Conservation (phyloP, 1,140 invertebrate species). For the Drosophila mauritiana region DNA sequence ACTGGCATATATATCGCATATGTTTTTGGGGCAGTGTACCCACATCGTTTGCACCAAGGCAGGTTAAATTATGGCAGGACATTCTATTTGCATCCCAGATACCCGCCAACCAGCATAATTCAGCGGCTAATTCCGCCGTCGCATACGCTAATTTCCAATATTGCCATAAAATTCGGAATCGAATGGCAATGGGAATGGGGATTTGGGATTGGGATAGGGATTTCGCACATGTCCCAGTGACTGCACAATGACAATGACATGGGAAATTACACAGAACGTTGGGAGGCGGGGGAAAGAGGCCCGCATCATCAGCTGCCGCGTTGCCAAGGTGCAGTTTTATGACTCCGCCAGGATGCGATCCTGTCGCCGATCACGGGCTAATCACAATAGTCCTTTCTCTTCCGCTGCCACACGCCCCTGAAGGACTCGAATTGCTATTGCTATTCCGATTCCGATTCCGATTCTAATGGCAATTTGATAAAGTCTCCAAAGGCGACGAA, state of each 20-base stretch:
- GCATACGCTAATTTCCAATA: slow-evolving; percentile 69
- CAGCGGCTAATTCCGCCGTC: slow-evolving; percentile 46
- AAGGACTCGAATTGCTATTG: not conserved
- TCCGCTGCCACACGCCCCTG: slow-evolving; percentile 37
- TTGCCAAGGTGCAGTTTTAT: slow-evolving; percentile 44
- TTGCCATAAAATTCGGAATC: slow-evolving; percentile 11
- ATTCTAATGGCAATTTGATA: slow-evolving; percentile 50
- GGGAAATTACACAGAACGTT: slow-evolving; percentile 3
- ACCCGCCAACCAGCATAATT: slow-evolving; percentile 58
- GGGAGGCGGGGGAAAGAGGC: not conserved
- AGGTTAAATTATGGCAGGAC: slow-evolving; percentile 10
- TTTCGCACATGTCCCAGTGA: slow-evolving; percentile 43
- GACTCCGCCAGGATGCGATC: slow-evolving; percentile 12
- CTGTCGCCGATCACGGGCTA: slow-evolving; percentile 31
- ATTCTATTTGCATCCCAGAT: slow-evolving; percentile 9
- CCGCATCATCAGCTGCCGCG: slow-evolving; percentile 43
- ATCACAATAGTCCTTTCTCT: slow-evolving; percentile 30
- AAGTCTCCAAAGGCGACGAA: slow-evolving; percentile 17
- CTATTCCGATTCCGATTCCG: not conserved
- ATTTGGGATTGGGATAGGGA: not conserved
- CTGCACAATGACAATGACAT: slow-evolving; percentile 43
- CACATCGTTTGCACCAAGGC: slow-evolving; percentile 1
- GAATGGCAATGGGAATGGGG: no score
- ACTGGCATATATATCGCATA: no score
- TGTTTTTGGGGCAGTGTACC: not conserved